Evolutionary conservation across 2,888 invertebrate species (phyloP), one percentile per base, ranked within the genome.

Genomic region (Sisyra nigra): DNA sequence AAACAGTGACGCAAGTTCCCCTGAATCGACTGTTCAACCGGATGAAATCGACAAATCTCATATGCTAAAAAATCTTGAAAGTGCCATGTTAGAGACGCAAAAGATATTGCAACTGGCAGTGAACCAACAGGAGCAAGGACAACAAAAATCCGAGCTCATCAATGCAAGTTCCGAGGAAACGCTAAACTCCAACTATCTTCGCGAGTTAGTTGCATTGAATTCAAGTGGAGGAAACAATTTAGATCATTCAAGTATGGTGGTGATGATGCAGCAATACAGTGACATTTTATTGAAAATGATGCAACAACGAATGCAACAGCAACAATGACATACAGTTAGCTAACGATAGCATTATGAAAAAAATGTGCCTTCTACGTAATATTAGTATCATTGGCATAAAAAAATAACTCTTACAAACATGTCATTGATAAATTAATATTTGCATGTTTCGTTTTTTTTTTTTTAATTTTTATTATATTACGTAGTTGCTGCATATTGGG

Each of bases 261-360:
- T 65, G 43, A 67, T 74, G 59, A 71, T 75, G 68, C 71, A 75
- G 51, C 74, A 74, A 52, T 75, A 72, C 54, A 71, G 73, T 9
- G 74, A 76, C 48, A 62, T 72, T 53, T 57, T 76, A 35, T 56
- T 74, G 42, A 69, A 63, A 43, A 66, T 75, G 62, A 71, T 75
- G 58, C 74, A 75, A 53, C 72, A 75, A 53, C 67, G 70, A 52
- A 72, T 74, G 58, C 38, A 38, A 32, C 19, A 32, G 37, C 37
- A 43, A 43, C 15, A 43, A 15, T 43, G 41, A 41, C 19, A 34
- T 14, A 14, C 34, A 34, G 24, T 24, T 24, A 24, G 24, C 24
- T 24, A 24, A 24, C 24, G 24, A 24, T 24, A 24, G 24, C 24
- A 3, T 3, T 24, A 24, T 24, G 24, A 7, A 5, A 24, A 24